phyloP scores from a whole-genome alignment of 2,113 vertebrate genomes.

The Fulmarus glacialis region DNA sequence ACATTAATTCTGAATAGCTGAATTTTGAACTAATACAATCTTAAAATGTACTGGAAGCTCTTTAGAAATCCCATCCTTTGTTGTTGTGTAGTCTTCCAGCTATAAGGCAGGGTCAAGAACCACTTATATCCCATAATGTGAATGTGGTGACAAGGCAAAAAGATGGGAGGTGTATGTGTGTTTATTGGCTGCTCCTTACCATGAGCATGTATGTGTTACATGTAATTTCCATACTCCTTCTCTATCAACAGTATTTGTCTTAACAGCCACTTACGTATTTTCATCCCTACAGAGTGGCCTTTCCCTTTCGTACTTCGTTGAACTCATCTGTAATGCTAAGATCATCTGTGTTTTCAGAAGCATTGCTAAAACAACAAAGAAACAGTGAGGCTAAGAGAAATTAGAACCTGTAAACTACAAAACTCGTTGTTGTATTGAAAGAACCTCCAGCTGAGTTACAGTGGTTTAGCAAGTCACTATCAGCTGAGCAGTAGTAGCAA shows the following conservation, averaged over 20 bases:
- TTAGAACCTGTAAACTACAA: not conserved
- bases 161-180: not conserved
- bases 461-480: not conserved
- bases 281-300: not conserved
- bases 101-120: not conserved
- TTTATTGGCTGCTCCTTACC: not conserved
- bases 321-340: not conserved
- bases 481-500: not conserved
- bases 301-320: not conserved
- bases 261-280: not conserved
- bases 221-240: not conserved
- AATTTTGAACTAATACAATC: not conserved
- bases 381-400: not conserved
- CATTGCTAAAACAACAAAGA: not conserved
- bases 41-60: not conserved
- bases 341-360: not conserved
- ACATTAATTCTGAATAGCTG: not conserved
- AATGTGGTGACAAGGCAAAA: not conserved
- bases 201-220: fast-evolving
- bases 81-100: not conserved
- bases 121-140: not conserved
- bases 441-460: not conserved
- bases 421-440: not conserved
- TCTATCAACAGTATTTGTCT: not conserved
- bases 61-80: not conserved